Base-by-base conservation (phyloP, 2,888 invertebrate genomes). In the Brachylomia viminalis region DNA sequence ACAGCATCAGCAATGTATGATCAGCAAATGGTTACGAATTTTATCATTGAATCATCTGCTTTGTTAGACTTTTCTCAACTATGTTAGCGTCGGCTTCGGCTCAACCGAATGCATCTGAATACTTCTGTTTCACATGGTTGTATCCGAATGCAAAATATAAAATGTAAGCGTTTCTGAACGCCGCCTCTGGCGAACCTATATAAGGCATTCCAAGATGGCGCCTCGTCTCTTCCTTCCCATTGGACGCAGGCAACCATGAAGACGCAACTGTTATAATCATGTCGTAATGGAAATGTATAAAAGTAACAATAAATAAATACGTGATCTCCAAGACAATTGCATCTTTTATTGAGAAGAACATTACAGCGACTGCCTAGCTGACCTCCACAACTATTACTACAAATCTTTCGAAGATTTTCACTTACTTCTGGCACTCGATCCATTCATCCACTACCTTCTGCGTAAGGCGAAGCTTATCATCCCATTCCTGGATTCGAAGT, bases 401-500 rank as follows among this genome's bases (percentile, higher is more conserved):
- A n/a, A 33, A 11, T 11, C 4, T 11, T 33, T n/a, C 23, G 17
- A 17, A 54, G 33, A n/a, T 33, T 33, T 67, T 20, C n/a, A 33
- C 85, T 91, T 91, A 98, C 97, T 97, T 97, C 93, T 98, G 98
- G 68, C 98, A 98, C 92, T 98, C 97, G 69, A 97, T 97, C 97
- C 98, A 98, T 86, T 97, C 97, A 66, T 97, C 97, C 6, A 98
- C 94, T 5, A 97, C 97, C 68, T 97, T 97, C 92, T 97, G 97
- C 66, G 97, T 97, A 49, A 97, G 94, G 27, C 95, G 97, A 10
- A 98, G 94, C 85, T 97, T 98, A 69, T 97, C 97, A 79, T 98
- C 98, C 98, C 98, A 98, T 68, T 98, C 97, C 75, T 97, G 97
- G 85, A 98, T 98, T 83, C 97, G 96, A n/a, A 97, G 95, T 88